A percentile compares a stretch with the other conserved stretches of the same genome.
These are phyloP conservation scores for Siniperca undulata DNA, from an alignment of 2,797 vertebrate genomes.

Conservation along the genomic window DNA sequence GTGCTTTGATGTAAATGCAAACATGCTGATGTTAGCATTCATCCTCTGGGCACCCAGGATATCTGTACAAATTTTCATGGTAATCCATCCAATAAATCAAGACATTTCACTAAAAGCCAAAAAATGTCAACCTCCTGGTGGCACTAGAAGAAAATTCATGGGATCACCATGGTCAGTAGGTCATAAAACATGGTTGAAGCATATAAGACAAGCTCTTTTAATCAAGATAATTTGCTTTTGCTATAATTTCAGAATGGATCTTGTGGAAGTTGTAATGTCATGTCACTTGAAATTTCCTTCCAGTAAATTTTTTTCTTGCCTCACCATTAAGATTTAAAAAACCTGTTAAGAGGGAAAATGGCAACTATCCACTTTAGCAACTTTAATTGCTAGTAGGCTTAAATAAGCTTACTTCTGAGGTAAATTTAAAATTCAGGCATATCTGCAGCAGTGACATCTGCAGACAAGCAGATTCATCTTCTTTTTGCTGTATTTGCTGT, in stretches of 20 bases:
- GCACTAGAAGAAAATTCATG: background rate
- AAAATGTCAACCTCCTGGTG: background rate
- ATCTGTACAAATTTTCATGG: background rate
- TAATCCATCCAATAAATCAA: background rate
- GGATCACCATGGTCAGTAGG: background rate
- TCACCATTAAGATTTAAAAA: slow-evolving; percentile 36
- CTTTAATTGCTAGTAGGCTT: slow-evolving; percentile 66
- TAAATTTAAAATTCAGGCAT: slow-evolving; percentile 69
- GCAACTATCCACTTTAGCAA: slow-evolving; percentile 57
- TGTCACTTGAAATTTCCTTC: slow-evolving; percentile 2
- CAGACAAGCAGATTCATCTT: slow-evolving; percentile 75
- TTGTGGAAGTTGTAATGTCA: background rate
- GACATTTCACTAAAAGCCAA: background rate
- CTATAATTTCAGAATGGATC: background rate
- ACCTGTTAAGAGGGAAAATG: slow-evolving; percentile 43
- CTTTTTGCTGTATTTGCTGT: slow-evolving; percentile 77
- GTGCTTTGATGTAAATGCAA: background rate
- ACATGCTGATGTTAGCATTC: too few relatives aligned
- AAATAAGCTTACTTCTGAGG: slow-evolving; percentile 64
- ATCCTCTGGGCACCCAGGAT: background rate
- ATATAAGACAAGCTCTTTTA: background rate
- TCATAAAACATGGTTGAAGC: background rate
- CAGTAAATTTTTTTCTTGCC: background rate
- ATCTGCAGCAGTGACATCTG: slow-evolving; percentile 64
- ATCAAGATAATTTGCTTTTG: background rate